Base-by-base conservation (phyloP, 2,797 vertebrate genomes). In the Menidia menidia region DNA sequence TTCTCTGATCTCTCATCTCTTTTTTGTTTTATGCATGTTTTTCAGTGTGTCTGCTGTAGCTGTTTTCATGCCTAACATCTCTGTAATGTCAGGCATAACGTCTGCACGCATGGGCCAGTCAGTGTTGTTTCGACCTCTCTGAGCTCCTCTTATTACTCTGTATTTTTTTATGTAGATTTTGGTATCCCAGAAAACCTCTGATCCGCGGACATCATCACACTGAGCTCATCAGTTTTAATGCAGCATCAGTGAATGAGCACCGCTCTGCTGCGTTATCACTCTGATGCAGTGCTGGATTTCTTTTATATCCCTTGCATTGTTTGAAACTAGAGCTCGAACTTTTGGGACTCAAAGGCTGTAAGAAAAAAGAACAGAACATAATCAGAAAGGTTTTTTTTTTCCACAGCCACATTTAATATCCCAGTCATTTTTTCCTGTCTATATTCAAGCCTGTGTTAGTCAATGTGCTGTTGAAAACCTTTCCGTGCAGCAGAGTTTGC, bases 91-190 rank as follows among this genome's bases (percentile, higher is more conserved):
- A 83, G 81, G 72, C 80, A 69, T 83, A 51, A 25, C 70, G 53
- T 77, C 61, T 83, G 79, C 87, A 64, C 87, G 93, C 91, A 91
- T 92, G 87, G 82, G 84, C 81, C 77, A 69, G 74, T 87, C 74
- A 55, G 52, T 91, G 82, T 86, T 66, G 81, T 80, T 76, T 75
- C 14, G 77, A 75, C 25, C 15, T 31, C 25, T 31, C 30, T 52
- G 25, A 31, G 25, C 50, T 51, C 35, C 62, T 71, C 66, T 58
- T 67, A 60, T 54, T 56, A 51, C 35, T 53, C 58, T 66, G 55
- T 58, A 61, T 48, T 68, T 75, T 75, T 81, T 68, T 71, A 71
- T 81, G 71, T 67, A 78, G 39, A 2, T 39, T 39, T 69, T 48
- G 25, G 25, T 25, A 25, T 62, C 59, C 60, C 45, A 54, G 64